Percentiles rank a stretch among this genome's conserved stretches.
phyloP scores from a whole-genome alignment of 2,888 invertebrate species.

The Andrena minutula region DNA sequence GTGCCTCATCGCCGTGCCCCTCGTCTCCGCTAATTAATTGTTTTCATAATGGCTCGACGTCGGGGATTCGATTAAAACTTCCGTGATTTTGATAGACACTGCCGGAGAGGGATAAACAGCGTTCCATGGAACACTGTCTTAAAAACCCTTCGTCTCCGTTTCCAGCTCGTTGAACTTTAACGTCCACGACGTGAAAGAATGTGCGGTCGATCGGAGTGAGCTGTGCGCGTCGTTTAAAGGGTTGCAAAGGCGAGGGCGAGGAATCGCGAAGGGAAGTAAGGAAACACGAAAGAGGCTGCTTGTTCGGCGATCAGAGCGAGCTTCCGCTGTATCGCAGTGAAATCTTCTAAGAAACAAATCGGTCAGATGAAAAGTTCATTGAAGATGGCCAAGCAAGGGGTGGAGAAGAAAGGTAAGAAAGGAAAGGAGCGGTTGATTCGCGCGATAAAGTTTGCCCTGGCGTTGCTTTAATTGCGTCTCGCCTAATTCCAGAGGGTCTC shows the following conservation, averaged over 20 bases:
- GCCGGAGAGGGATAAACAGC: constrained; percentile 12
- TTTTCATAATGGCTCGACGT: constrained; percentile 34
- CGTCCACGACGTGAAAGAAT: background rate
- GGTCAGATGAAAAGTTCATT: constrained; percentile 44
- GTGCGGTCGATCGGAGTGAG: background rate
- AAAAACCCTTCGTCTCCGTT: background rate
- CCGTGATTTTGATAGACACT: background rate
- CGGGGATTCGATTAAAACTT: constrained; percentile 46
- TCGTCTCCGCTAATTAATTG: constrained; percentile 36
- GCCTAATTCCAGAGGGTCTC: constrained; percentile 36
- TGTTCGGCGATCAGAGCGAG: no score
- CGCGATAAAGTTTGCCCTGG: constrained; percentile 47
- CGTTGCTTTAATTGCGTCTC: constrained; percentile 53
- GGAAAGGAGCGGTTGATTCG: constrained; percentile 36
- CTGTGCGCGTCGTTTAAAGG: background rate
- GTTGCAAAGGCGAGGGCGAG: background rate
- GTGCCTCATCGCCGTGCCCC: constrained; percentile 1
- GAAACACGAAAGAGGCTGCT: background rate
- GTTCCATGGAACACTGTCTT: background rate
- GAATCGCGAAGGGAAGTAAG: background rate
- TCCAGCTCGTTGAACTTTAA: background rate
- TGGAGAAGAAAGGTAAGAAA: constrained; percentile 6
- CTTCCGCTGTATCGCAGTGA: constrained; percentile 13
- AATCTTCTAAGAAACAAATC: constrained; percentile 30
- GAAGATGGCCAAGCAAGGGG: constrained; percentile 15